Evolutionary conservation across 2,113 vertebrate species (phyloP), one percentile per base, ranked within the genome.

Genomic region (Aldabrachelys gigantea): DNA sequence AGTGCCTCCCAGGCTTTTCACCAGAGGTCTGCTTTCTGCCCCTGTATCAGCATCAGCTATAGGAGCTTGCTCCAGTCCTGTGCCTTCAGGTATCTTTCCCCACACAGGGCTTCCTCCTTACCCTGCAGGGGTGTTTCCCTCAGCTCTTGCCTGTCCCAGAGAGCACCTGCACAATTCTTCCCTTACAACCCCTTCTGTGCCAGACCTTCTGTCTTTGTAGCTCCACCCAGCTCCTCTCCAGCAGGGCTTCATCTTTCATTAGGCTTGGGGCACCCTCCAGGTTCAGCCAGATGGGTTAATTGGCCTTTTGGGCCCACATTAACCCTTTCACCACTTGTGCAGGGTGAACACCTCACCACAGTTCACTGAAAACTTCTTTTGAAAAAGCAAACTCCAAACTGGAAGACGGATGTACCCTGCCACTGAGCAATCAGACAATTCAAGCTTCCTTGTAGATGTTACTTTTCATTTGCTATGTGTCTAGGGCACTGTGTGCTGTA

Each of bases 401-500:
- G 35, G n/a, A 72, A 38, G 35, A 72, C 19, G 5, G 9, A 38
- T 72, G n/a, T 72, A 69, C 8, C 31, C 22, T 88, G 88, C 80
- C 11, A 0, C 3, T 10, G 89, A 0, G 19, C 44, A 38, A 44
- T 25, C 76, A 35, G 88, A 10, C 89, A 35, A 16, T 3, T 1
- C 0, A 82, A 59, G 85, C 1, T 82, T 47, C 3, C 2, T 38
- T 29, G 50, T 4, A 57, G 0, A 11, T 0, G 19, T 13, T 29
- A 11, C 19, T 41, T 85, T 83, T 52, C 29, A 10, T 69, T n/a
- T 0, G 0, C 0, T 1, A 2, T 57, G 6, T 17, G 29, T 10
- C 50, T 35, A 0, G 0, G 0, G 1, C 4, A 57, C 5, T 1
- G 2, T 44, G 31, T 44, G 78, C 27, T 69, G 56, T 6, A 7